Conservation (phyloP, 2,888 invertebrate genomes). For the Polia nebulosa region DNA sequence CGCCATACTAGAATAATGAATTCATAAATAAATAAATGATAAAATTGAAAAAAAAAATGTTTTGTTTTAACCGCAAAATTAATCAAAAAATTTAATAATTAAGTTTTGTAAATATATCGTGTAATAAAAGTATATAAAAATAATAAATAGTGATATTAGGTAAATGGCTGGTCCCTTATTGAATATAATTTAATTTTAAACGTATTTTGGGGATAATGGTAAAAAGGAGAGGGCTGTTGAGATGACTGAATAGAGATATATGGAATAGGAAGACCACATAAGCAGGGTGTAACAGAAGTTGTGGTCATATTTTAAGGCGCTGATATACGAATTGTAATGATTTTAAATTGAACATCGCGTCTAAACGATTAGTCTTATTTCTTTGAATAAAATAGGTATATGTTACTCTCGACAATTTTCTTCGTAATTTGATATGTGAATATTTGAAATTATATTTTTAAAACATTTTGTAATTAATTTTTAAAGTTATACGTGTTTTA, state of each 20-base stretch:
- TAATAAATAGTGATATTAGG: conserved; percentile 28
- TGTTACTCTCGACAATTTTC: too few relatives aligned
- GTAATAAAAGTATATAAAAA: neutral
- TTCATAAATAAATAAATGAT: conserved; percentile 61
- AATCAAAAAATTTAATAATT: conserved; percentile 33
- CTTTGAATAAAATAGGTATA: too few relatives aligned
- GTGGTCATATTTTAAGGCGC: too few relatives aligned
- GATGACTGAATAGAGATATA: neutral
- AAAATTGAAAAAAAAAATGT: conserved; percentile 60
- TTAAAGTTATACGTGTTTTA: too few relatives aligned
- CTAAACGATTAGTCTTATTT: too few relatives aligned
- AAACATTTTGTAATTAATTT: too few relatives aligned
- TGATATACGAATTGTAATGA: too few relatives aligned
- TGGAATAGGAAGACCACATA: neutral
- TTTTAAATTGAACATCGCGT: too few relatives aligned
- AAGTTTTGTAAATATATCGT: conserved; percentile 27
- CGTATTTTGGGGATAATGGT: neutral
- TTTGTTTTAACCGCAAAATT: conserved; percentile 41
- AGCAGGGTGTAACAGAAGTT: too few relatives aligned
- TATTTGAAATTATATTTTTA: too few relatives aligned
- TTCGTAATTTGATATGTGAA: too few relatives aligned
- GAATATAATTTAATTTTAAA: neutral
- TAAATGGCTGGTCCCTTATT: conserved; percentile 48
- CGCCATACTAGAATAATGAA: conserved; percentile 57
- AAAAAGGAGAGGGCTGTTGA: neutral